A percentile compares a stretch with the other conserved stretches of the same genome.
These are phyloP conservation scores for Mimumesa dahlbomi DNA, from an alignment of 2,888 invertebrate genomes.

Conservation along the genomic window DNA sequence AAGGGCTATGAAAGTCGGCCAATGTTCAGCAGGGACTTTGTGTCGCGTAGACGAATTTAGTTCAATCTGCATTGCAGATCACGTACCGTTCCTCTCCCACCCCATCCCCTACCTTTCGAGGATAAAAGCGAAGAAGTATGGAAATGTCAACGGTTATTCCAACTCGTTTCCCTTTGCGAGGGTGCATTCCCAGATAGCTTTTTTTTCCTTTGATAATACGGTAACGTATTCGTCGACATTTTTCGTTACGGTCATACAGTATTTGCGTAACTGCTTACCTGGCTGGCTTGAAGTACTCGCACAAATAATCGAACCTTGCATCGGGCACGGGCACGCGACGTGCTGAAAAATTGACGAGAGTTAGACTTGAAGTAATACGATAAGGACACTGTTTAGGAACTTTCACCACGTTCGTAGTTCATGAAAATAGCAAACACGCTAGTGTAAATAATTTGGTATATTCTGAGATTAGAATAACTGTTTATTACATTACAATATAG, in stretches of 20 bases:
- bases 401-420: no score
- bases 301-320: conserved; percentile 94
- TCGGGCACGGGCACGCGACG: conserved; percentile 99
- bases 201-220: conserved; percentile 23
- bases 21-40: conserved; percentile 56
- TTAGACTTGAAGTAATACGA: conserved; percentile 52
- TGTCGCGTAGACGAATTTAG: conserved; percentile 65
- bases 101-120: conserved; percentile 44
- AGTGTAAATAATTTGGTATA: no score
- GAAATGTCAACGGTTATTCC: conserved; percentile 78
- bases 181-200: conserved; percentile 57
- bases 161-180: conserved; percentile 74
- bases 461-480: no score
- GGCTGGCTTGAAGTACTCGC: conserved; percentile 95
- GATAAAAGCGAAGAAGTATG: conserved; percentile 77
- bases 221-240: conserved; percentile 13
- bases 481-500: no score
- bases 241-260: conserved; percentile 53
- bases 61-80: conserved; percentile 79
- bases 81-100: conserved; percentile 67
- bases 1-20: conserved; percentile 37
- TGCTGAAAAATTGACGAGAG: conserved; percentile 80
- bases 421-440: no score
- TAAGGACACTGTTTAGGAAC: no score
- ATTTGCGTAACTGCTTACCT: conserved; percentile 85